Conservation (phyloP, 2,113 vertebrate species). For the Phrynosoma blainvillii region DNA sequence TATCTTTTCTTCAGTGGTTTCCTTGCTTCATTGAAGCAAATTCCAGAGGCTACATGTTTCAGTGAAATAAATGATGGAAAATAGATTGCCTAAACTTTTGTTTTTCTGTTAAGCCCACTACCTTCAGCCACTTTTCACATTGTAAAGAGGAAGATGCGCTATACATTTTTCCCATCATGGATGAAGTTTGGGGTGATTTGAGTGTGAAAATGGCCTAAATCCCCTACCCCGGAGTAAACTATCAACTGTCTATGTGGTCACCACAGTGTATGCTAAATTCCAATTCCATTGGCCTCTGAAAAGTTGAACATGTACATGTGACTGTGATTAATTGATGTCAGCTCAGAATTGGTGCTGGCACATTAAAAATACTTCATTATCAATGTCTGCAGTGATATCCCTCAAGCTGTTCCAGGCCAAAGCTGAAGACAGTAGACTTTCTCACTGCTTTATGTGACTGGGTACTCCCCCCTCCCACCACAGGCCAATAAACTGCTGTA, state of each 20-base stretch:
- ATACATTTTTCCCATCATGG: not conserved
- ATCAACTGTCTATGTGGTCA: not conserved
- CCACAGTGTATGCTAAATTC: not conserved
- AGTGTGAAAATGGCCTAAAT: too few species aligned
- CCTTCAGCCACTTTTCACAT: not conserved
- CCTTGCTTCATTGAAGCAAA: not conserved
- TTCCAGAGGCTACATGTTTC: not conserved
- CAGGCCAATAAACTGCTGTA: not conserved
- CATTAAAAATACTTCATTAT: not conserved
- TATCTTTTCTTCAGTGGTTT: not conserved
- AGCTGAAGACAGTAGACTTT: too few species aligned
- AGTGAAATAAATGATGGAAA: not conserved
- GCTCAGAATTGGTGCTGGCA: not conserved
- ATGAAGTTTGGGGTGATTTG: not conserved
- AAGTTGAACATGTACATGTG: not conserved
- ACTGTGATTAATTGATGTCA: not conserved
- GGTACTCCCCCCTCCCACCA: not conserved
- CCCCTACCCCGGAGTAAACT: not conserved
- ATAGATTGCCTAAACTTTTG: not conserved
- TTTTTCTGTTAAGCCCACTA: too few species aligned
- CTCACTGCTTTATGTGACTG: not conserved
- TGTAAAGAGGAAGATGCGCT: too few species aligned
- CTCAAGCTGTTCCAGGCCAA: not conserved
- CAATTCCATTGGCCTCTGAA: not conserved
- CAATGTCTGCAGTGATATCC: not conserved